Evolutionary conservation across 2,113 vertebrate genomes (phyloP), one percentile per base, ranked within the genome.

Genomic region (Phalacrocorax carbo): DNA sequence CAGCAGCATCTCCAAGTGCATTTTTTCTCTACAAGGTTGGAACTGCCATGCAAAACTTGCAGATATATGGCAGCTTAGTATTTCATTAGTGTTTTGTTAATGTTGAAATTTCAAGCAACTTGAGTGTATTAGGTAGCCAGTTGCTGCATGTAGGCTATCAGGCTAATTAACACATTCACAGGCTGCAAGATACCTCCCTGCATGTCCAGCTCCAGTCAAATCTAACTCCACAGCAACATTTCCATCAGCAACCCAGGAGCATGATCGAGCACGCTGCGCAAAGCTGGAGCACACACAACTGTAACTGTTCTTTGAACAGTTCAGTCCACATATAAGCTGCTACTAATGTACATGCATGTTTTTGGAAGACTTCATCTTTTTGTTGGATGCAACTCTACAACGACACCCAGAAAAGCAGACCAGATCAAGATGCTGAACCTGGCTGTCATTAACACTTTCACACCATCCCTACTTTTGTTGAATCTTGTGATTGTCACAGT

Each of bases 211-310:
- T 76, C 46, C 46, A 52, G 26, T 2, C 36, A 51, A 36, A 81
- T 7, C 51, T 22, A 51, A 13, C 51, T 36, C 52, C 32, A 54
- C 46, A 42, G 38, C 11, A 4, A 69, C 14, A 13, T 58, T 78
- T 80, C 10, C 72, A 68, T 25, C 69, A 75, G 27, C 46, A 42
- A 3, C 0, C 0, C 16, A 36, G 64, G 19, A 62, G 27, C 0
- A 0, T 5, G 9, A n/a, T 3, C 3, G 2, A 40, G 23, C 27
- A 13, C 57, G 22, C 10, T 2, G 11, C 19, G 2, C 88, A 73
- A 46, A 51, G 18, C 70, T 51, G 46, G 38, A 46, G 69, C 29
- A 40, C 57, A 12, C 18, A 20, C 42, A 70, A 55, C 34, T 89
- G 38, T 16, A 51, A 70, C 51, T 23, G 8, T 16, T 29, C 54